Percentiles rank a stretch among this genome's conserved stretches.
phyloP scores from a whole-genome alignment of 2,888 invertebrate genomes.

The Pseudolycoriella hygida region DNA sequence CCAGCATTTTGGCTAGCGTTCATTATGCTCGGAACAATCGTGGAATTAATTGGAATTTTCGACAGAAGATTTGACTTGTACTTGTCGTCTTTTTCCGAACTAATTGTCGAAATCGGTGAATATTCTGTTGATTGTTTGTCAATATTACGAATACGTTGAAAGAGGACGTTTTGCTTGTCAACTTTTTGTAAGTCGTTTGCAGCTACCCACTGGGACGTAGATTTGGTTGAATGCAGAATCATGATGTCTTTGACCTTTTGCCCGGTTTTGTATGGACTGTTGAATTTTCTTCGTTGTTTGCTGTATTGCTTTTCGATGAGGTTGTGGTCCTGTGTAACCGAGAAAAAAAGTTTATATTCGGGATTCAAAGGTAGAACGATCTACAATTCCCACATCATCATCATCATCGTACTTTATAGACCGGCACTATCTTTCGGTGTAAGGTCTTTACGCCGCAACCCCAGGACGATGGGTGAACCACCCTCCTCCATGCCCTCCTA shows the following conservation, averaged over 20 bases:
- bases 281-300: slow-evolving; percentile 24
- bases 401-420: too few species aligned
- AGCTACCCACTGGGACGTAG: slow-evolving; percentile 20
- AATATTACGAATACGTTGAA: neutral
- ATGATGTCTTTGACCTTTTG: slow-evolving; percentile 26
- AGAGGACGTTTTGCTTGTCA: slow-evolving; percentile 4
- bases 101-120: neutral
- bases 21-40: slow-evolving; percentile 21
- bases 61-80: slow-evolving; percentile 21
- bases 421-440: too few species aligned
- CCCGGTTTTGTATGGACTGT: slow-evolving; percentile 19
- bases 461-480: too few species aligned
- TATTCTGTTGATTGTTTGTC: neutral
- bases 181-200: slow-evolving; percentile 7
- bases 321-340: slow-evolving; percentile 24
- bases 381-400: too few species aligned
- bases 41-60: slow-evolving; percentile 25
- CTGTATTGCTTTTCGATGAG: slow-evolving; percentile 27
- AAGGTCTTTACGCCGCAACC: too few species aligned
- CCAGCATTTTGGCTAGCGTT: slow-evolving; percentile 17
- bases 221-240: slow-evolving; percentile 24
- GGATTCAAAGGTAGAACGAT: too few species aligned
- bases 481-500: too few species aligned
- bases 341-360: too few species aligned
- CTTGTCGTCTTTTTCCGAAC: neutral